These are phyloP conservation scores for Zonotrichia leucophrys DNA, from an alignment of 2,113 vertebrate species.

Conservation along the genomic window DNA sequence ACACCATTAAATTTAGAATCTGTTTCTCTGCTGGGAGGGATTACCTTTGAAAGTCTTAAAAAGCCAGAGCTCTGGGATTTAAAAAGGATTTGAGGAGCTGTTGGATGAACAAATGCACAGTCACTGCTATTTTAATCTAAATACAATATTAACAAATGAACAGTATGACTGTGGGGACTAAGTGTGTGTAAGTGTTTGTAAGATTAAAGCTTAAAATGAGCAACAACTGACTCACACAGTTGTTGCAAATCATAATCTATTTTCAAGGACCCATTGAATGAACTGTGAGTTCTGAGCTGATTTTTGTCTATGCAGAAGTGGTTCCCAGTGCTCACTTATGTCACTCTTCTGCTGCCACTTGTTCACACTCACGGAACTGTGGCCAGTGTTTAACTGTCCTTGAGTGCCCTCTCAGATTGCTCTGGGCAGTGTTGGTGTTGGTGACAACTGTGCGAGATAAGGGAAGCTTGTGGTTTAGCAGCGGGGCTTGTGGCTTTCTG, in stretches of 20 bases:
- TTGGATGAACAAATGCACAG: background rate
- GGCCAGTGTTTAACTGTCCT: background rate
- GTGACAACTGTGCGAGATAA: background rate
- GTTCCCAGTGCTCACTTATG: background rate
- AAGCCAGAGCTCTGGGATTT: background rate
- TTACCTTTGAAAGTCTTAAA: background rate
- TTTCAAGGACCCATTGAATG: background rate
- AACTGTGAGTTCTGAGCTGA: background rate
- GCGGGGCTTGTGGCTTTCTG: background rate
- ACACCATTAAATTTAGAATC: background rate
- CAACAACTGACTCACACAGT: background rate
- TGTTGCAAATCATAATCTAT: background rate
- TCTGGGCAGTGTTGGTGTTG: background rate
- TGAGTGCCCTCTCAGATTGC: fast-evolving
- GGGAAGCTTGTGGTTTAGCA: background rate
- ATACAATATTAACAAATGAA: background rate
- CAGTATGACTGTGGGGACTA: fast-evolving
- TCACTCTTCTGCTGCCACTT: background rate
- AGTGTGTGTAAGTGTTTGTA: background rate
- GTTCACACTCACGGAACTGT: background rate
- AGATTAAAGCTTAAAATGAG: background rate
- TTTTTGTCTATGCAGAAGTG: background rate
- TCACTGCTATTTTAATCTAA: background rate
- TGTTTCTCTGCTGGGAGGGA: background rate
- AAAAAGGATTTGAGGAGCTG: background rate